These are phyloP conservation scores for Monochamus alternatus DNA, from an alignment of 2,888 invertebrate genomes.

Conservation along the genomic window DNA sequence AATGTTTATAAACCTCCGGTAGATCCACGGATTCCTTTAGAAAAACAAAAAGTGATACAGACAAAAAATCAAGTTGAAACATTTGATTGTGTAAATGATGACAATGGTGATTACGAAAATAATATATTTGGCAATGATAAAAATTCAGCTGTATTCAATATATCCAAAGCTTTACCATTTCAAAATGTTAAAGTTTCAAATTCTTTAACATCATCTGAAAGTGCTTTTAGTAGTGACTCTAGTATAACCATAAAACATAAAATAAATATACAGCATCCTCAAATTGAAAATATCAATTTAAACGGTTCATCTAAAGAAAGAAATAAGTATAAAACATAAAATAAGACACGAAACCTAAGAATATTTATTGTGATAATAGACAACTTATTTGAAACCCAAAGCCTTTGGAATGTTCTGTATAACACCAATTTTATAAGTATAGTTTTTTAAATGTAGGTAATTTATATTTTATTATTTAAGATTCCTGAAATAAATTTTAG, in stretches of 20 bases:
- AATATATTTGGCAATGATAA: neutral
- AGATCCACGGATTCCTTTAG: conserved; percentile 69
- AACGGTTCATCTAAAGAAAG: conserved; percentile 34
- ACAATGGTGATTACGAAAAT: conserved; percentile 25
- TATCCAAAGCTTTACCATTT: conserved; percentile 53
- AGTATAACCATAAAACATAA: conserved; percentile 47
- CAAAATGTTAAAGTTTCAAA: conserved; percentile 55
- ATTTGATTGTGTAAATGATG: neutral
- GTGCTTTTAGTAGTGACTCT: conserved; percentile 56
- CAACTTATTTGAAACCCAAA: neutral
- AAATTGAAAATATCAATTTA: conserved; percentile 31
- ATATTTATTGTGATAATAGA: conserved; percentile 2
- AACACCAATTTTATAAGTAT: neutral
- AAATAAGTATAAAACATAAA: conserved; percentile 36
- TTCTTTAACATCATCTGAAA: conserved; percentile 55
- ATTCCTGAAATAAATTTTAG: too few relatives aligned
- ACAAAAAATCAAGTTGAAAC: conserved; percentile 28
- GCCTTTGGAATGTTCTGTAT: neutral
- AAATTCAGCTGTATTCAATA: conserved; percentile 36
- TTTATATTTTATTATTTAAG: too few relatives aligned
- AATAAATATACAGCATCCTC: conserved; percentile 46
- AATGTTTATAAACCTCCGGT: conserved; percentile 67
- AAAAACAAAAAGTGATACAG: conserved; percentile 62
- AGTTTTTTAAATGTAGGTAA: too few relatives aligned
- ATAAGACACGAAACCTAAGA: neutral